These are phyloP conservation scores for Dasysyrphus tricinctus DNA, from an alignment of 2,888 invertebrate species.

Conservation along the genomic window DNA sequence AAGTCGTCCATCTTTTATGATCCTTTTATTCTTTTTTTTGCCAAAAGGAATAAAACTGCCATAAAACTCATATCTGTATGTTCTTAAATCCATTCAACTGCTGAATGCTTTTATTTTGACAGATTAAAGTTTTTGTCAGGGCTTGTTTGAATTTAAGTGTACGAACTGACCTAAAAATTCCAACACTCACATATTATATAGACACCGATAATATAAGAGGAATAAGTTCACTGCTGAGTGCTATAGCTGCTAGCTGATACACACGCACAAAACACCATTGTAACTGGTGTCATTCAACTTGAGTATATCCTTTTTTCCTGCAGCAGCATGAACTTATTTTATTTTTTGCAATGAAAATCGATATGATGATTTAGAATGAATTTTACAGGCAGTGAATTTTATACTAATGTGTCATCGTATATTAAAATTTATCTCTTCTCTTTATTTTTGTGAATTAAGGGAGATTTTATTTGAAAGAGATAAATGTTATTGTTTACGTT, in stretches of 20 bases:
- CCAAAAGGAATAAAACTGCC: constrained; percentile 3
- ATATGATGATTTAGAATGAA: constrained; percentile 63
- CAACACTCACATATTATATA: constrained; percentile 37
- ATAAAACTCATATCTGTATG: constrained; percentile 18
- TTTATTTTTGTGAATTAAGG: constrained; percentile 35
- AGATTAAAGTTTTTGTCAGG: constrained; percentile 31
- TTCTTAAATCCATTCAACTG: neutral
- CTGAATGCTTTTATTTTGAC: constrained; percentile 12
- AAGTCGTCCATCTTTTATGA: neutral
- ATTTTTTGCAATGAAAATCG: constrained; percentile 58
- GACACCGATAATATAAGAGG: neutral
- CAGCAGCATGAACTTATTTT: constrained; percentile 12
- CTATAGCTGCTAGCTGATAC: neutral
- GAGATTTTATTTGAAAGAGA: constrained; percentile 36
- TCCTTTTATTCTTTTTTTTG: constrained; percentile 3
- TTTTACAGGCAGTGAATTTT: constrained; percentile 33
- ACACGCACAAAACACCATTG: constrained; percentile 24
- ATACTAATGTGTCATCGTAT: constrained; percentile 10
- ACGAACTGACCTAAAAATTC: constrained; percentile 66
- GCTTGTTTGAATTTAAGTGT: constrained; percentile 41
- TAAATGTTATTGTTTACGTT: constrained; percentile 57
- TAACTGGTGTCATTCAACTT: constrained; percentile 72
- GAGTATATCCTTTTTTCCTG: constrained; percentile 63
- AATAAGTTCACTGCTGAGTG: constrained; percentile 29
- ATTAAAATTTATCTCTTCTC: neutral